Conservation (phyloP, 2,113 vertebrate species). For the Ursus arctos region DNA sequence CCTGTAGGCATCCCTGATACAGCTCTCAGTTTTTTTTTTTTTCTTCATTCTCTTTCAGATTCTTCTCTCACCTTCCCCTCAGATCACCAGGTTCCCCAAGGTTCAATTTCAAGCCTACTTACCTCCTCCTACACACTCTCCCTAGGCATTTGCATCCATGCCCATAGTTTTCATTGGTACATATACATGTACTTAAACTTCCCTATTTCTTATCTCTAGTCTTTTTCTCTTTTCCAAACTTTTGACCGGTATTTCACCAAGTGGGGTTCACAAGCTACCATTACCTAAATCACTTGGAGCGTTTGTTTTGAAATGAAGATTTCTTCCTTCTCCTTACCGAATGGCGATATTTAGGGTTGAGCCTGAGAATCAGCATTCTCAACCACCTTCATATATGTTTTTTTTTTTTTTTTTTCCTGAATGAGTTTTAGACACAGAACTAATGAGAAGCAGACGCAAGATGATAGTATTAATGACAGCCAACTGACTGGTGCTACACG, state of each 20-base stretch:
- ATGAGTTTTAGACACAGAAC: not conserved
- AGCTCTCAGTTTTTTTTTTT: not conserved
- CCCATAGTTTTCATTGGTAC: not conserved
- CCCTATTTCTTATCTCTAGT: not conserved
- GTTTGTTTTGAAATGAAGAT: not conserved
- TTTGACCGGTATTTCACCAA: not conserved
- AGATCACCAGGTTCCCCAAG: not conserved
- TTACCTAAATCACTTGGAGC: not conserved
- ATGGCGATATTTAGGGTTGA: not conserved
- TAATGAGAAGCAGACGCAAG: not conserved
- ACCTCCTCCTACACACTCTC: not conserved
- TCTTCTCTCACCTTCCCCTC: not conserved
- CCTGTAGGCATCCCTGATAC: not conserved
- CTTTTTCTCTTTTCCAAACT: not conserved
- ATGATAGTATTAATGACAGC: not conserved
- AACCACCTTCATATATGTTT: not conserved
- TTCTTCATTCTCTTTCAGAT: not conserved
- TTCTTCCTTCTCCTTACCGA: not conserved
- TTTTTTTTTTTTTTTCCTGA: not conserved
- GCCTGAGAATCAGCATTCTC: not conserved
- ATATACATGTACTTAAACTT: not conserved
- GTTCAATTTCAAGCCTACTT: not conserved
- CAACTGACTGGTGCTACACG: not conserved
- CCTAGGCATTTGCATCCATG: not conserved
- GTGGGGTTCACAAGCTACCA: not conserved